Base-by-base conservation (phyloP, 2,113 vertebrate species). In the Tychaedon coryphoeus region DNA sequence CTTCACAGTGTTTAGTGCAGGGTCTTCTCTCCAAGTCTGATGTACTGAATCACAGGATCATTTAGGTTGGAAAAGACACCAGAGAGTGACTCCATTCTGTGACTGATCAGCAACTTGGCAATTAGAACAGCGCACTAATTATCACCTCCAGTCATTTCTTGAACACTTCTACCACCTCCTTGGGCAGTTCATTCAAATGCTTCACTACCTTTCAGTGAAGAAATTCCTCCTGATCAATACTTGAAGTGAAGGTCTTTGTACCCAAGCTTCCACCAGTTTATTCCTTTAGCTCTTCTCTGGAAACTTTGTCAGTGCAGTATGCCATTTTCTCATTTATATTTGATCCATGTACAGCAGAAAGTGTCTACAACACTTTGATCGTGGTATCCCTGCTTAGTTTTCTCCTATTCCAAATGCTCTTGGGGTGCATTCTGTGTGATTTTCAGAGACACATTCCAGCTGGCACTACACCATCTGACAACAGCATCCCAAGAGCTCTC, bases 391-490 rank as follows among this genome's bases (percentile, higher is more conserved):
- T 42, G 33, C 25, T 76, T n/a, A 62, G 56, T 88, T 87, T 84
- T 87, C 51, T 83, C 20, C 61, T 33, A n/a, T 71, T 91, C 36
- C 79, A 77, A 83, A 65, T n/a, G 28, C 25, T 92, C 31, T 40
- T 33, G 29, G 26, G 24, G 11, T 88, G 76, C n/a, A 76, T 80
- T 86, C 72, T 56, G 29, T 47, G 17, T 53, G 47, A 76, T 77
- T 78, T 64, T 70, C 2, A 1, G 48, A 1, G 48, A 81, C 10
- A 45, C 2, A 1, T 50, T 90, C 60, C 88, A 95, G 86, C 89
- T 93, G 93, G 91, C 76, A 89, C 23, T 19, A 56, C 22, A 56
- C 70, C 54, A 73, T 72, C 66, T 62, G 62, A 96, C 77, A 82
- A 72, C 24, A 86, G 56, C 64, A 58, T 86, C 85, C 78, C 65